Conservation (phyloP, 2,797 vertebrate genomes). For the Lacerta bilineata region DNA sequence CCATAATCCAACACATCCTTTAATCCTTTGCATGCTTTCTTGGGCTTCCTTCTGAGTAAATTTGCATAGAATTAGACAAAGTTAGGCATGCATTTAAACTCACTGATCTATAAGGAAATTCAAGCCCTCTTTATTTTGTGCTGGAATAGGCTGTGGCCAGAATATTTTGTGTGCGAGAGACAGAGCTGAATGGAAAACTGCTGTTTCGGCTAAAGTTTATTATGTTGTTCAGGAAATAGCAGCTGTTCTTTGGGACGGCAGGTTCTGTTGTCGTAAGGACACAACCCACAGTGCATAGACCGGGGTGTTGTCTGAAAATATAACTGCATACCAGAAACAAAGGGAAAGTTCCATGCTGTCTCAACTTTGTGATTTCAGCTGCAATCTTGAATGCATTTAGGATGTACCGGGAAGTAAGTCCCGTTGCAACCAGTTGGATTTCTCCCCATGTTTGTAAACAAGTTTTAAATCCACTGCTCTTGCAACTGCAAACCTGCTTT, state of each 20-base stretch:
- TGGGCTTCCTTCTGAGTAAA: neutral
- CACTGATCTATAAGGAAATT: neutral
- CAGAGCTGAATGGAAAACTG: neutral
- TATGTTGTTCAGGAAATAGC: slow-evolving; percentile 31
- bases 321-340: neutral
- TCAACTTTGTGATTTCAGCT: slow-evolving; percentile 1
- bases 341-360: neutral
- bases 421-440: neutral
- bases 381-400: fast-evolving
- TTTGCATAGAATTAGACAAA: neutral
- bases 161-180: neutral
- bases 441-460: neutral
- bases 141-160: neutral
- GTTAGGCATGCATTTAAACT: neutral
- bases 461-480: neutral
- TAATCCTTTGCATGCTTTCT: neutral
- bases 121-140: neutral
- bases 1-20: neutral
- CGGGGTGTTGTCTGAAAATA: slow-evolving; percentile 7
- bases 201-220: neutral
- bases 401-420: neutral
- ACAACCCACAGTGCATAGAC: neutral
- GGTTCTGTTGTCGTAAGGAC: slow-evolving; percentile 6
- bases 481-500: neutral
- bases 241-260: slow-evolving; percentile 15